A percentile compares a stretch with the other conserved stretches of the same genome.
Conservation (phyloP, 2,113 vertebrate species). For the Chiloscyllium plagiosum region DNA sequence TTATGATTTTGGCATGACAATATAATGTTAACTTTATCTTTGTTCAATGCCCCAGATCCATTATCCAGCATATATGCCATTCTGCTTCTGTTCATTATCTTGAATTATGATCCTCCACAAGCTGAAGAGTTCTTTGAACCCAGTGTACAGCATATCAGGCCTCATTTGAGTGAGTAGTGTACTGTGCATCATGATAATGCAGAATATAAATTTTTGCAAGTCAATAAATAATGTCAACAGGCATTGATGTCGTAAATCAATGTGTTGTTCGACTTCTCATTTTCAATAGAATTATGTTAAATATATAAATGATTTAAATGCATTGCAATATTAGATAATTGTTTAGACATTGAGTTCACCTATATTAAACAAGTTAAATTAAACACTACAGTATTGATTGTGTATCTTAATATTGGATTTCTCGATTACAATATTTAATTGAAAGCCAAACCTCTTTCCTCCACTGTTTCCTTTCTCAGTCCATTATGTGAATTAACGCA, state of each 20-base stretch:
- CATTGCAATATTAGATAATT: background rate
- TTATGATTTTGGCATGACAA: background rate
- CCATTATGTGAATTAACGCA: background rate
- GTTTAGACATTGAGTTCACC: background rate
- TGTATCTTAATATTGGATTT: background rate
- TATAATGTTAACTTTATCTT: background rate
- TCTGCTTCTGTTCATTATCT: constrained; percentile 66
- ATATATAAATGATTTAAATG: background rate
- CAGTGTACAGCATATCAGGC: constrained; percentile 61
- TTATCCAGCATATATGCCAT: constrained; percentile 55
- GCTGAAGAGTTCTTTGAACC: constrained; percentile 66
- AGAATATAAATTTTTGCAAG: too few species aligned
- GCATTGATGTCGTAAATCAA: constrained; percentile 8
- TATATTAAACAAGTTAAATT: background rate
- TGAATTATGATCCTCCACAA: constrained; percentile 75
- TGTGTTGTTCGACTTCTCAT: background rate
- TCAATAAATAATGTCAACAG: background rate
- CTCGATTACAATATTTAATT: background rate
- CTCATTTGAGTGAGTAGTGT: constrained; percentile 69
- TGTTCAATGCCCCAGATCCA: constrained; percentile 62
- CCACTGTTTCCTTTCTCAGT: background rate
- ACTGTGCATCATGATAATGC: background rate
- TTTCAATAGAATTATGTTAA: background rate
- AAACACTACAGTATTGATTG: background rate
- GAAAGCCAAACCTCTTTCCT: background rate